phyloP scores from a whole-genome alignment of 1,140 invertebrate genomes.

The Lithobius niger region DNA sequence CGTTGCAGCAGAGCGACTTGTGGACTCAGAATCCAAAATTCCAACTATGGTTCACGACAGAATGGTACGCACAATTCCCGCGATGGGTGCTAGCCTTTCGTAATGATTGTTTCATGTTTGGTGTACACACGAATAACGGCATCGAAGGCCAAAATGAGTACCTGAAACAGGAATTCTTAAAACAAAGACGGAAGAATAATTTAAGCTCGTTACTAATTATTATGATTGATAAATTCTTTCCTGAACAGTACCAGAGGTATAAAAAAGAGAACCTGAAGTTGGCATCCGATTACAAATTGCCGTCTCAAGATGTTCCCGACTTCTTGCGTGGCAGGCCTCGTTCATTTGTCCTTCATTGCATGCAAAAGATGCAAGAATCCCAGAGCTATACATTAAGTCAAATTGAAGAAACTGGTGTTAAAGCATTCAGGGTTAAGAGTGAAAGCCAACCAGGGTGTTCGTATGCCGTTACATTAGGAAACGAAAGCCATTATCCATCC shows the following conservation, averaged over 20 bases:
- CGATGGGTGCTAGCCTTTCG: neutral
- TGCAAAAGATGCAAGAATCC: too few relatives aligned
- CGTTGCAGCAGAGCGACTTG: neutral
- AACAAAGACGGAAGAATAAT: neutral
- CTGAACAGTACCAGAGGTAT: neutral
- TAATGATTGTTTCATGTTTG: neutral
- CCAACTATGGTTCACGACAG: neutral
- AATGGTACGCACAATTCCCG: neutral
- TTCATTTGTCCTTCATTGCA: too few relatives aligned
- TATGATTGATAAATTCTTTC: neutral
- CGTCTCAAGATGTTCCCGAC: too few relatives aligned
- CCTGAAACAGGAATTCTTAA: neutral
- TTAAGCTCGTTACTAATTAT: neutral
- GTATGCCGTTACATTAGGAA: too few relatives aligned
- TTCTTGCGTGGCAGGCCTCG: too few relatives aligned
- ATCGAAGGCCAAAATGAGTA: neutral
- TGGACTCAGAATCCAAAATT: neutral
- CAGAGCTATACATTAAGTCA: too few relatives aligned
- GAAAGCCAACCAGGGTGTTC: too few relatives aligned
- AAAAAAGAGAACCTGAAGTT: neutral
- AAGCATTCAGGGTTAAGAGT: too few relatives aligned
- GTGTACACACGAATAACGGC: neutral
- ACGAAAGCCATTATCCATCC: too few relatives aligned
- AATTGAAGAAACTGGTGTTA: too few relatives aligned
- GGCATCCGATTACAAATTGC: too few relatives aligned